Conservation (phyloP, 1,140 invertebrate genomes). For the Heliconius congener region DNA sequence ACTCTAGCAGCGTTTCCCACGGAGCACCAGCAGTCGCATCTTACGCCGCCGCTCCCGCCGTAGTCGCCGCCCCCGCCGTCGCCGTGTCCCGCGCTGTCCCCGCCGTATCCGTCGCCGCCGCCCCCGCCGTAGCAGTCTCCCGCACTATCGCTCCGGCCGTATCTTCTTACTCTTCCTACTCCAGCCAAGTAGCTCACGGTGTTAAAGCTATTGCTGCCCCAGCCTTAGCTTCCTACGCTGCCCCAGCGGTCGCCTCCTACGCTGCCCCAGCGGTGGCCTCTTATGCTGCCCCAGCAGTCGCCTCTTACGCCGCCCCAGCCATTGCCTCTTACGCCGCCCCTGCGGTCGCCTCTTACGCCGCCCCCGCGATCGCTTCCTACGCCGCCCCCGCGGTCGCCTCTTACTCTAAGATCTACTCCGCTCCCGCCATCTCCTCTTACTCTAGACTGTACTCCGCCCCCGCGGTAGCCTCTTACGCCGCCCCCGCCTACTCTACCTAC, state of each 20-base stretch:
- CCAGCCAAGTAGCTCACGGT: slow-evolving; percentile 40
- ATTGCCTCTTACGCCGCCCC: slow-evolving; percentile 29
- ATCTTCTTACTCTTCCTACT: slow-evolving; percentile 45
- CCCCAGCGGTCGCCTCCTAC: slow-evolving; percentile 42
- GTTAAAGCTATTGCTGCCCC: slow-evolving; percentile 39
- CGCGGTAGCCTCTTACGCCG: slow-evolving; percentile 43
- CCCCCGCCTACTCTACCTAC: slow-evolving; percentile 47
- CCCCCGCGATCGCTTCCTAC: slow-evolving; percentile 43
- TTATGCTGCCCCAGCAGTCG: slow-evolving; percentile 34
- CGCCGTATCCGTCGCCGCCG: slow-evolving; percentile 41
- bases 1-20: slow-evolving; percentile 57
- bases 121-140: slow-evolving; percentile 43
- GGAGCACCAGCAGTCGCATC: slow-evolving; percentile 49
- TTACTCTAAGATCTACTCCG: slow-evolving; percentile 42
- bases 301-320: slow-evolving; percentile 25
- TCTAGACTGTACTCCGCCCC: slow-evolving; percentile 39
- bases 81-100: slow-evolving; percentile 39
- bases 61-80: slow-evolving; percentile 41
- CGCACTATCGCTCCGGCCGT: slow-evolving; percentile 42
- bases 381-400: slow-evolving; percentile 43
- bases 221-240: slow-evolving; percentile 40
- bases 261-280: neutral
- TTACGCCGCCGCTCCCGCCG: slow-evolving; percentile 48
- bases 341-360: slow-evolving; percentile 17
- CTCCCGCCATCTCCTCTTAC: slow-evolving; percentile 40